A percentile compares a stretch with the other conserved stretches of the same genome.
phyloP scores from a whole-genome alignment of 2,797 vertebrate species.

The Gymnodraco acuticeps region DNA sequence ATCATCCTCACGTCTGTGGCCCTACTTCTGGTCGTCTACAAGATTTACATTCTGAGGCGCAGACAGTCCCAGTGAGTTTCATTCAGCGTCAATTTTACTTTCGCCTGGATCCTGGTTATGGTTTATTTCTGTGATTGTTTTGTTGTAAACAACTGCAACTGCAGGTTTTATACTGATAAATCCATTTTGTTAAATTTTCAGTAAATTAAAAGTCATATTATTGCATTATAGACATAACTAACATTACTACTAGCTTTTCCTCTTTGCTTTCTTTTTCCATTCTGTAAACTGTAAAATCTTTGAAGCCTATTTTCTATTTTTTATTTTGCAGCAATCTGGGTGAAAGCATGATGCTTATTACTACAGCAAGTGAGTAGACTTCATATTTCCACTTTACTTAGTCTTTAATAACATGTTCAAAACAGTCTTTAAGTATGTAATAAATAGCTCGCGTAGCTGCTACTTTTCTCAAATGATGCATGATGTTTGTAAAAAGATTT shows the following conservation, averaged over 20 bases:
- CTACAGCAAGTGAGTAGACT: slow-evolving; percentile 72
- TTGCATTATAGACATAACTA: not conserved
- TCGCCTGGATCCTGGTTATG: accelerated
- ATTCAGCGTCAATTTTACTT: not conserved
- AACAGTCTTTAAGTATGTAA: not conserved
- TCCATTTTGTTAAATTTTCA: not conserved
- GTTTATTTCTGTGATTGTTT: not conserved
- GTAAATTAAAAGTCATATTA: not conserved
- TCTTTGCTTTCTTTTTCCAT: not conserved
- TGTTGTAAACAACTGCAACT: not conserved
- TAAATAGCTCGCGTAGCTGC: not conserved
- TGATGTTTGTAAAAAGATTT: not conserved
- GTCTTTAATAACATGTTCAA: not conserved
- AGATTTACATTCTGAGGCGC: slow-evolving; percentile 89
- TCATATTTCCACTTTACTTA: not conserved
- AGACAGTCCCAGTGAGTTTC: slow-evolving; percentile 84
- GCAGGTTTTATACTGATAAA: not conserved
- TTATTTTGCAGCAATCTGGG: slow-evolving; percentile 51
- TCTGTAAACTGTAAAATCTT: not conserved
- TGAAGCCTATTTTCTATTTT: not conserved
- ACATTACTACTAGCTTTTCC: not conserved
- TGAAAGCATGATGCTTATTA: slow-evolving; percentile 70
- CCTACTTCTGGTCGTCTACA: slow-evolving; percentile 90
- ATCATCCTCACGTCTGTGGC: slow-evolving; percentile 90
- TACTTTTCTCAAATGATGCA: not conserved